These are phyloP conservation scores for Leucania comma DNA, from an alignment of 2,888 invertebrate species.

Conservation along the genomic window DNA sequence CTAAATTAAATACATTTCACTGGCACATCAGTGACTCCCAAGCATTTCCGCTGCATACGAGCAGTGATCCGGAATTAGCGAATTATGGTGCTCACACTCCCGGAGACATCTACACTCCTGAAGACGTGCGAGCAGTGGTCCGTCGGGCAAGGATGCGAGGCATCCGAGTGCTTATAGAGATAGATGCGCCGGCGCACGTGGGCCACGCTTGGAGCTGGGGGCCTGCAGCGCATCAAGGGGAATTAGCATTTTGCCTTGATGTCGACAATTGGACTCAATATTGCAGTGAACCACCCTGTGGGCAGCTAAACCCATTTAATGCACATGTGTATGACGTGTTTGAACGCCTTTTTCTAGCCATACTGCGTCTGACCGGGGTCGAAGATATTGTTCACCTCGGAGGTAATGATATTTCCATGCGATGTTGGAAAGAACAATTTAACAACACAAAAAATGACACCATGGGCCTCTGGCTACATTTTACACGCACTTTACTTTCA, in stretches of 20 bases:
- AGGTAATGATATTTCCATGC: slow-evolving; percentile 93
- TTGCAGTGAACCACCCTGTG: slow-evolving; percentile 95
- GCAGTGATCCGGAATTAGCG: slow-evolving; percentile 93
- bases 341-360: slow-evolving; percentile 93
- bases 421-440: slow-evolving; percentile 93
- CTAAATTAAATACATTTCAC: slow-evolving; percentile 97
- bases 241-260: slow-evolving; percentile 93
- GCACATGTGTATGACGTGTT: slow-evolving; percentile 93
- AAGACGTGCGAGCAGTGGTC: slow-evolving; percentile 93
- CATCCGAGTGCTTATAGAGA: slow-evolving; percentile 95
- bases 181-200: slow-evolving; percentile 96
- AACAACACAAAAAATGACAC: slow-evolving; percentile 91
- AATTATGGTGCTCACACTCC: slow-evolving; percentile 95
- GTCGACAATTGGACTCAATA: slow-evolving; percentile 93
- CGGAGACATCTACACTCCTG: slow-evolving; percentile 92
- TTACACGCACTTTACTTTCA: slow-evolving; percentile 91
- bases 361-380: slow-evolving; percentile 94
- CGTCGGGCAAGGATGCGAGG: slow-evolving; percentile 95
- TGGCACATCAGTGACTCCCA: slow-evolving; percentile 97
- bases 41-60: slow-evolving; percentile 96
- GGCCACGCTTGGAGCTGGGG: slow-evolving; percentile 96
- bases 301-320: slow-evolving; percentile 94
- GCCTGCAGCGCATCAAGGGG: slow-evolving; percentile 91
- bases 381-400: slow-evolving; percentile 95
- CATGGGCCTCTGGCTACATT: slow-evolving; percentile 93